Conservation (phyloP, 1,140 invertebrate genomes). For the Hylaeus anthracinus region DNA sequence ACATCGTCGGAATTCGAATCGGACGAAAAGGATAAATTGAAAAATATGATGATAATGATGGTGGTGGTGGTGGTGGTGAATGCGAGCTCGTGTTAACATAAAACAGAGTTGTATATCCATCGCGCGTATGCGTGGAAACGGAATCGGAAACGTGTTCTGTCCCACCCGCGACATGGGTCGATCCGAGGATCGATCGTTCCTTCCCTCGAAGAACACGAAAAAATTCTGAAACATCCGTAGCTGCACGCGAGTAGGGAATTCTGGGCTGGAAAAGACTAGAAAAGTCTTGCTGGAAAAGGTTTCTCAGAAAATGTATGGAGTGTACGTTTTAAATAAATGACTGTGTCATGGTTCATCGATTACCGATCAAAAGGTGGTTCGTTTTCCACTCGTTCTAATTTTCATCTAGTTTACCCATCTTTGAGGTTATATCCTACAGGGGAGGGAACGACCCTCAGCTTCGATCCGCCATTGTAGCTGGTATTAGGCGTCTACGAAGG, state of each 20-base stretch:
- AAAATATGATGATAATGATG: background rate
- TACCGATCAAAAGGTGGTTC: too few species aligned
- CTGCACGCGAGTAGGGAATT: too few species aligned
- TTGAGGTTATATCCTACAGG: background rate
- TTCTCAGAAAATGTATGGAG: background rate
- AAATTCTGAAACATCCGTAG: slow-evolving; percentile 35
- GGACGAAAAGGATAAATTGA: slow-evolving; percentile 10
- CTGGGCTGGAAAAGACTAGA: too few species aligned
- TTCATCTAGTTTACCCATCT: too few species aligned
- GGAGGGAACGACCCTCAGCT: slow-evolving; percentile 50
- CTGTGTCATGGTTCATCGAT: background rate
- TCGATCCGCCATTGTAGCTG: slow-evolving; percentile 28
- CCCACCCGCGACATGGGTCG: slow-evolving; percentile 10
- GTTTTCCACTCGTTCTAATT: too few species aligned
- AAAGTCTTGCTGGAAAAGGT: slow-evolving; percentile 27
- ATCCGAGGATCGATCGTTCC: slow-evolving; percentile 50
- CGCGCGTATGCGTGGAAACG: background rate
- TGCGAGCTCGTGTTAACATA: background rate
- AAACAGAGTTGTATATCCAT: background rate
- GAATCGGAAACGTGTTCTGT: background rate
- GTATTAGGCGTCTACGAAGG: slow-evolving; percentile 61
- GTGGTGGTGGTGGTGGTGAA: background rate
- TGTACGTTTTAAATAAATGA: slow-evolving; percentile 19
- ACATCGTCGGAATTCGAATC: slow-evolving; percentile 12
- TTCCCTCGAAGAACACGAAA: slow-evolving; percentile 62